phyloP scores from a whole-genome alignment of 2,797 vertebrate species.

The Lepidocolaptes lacrymiger region DNA sequence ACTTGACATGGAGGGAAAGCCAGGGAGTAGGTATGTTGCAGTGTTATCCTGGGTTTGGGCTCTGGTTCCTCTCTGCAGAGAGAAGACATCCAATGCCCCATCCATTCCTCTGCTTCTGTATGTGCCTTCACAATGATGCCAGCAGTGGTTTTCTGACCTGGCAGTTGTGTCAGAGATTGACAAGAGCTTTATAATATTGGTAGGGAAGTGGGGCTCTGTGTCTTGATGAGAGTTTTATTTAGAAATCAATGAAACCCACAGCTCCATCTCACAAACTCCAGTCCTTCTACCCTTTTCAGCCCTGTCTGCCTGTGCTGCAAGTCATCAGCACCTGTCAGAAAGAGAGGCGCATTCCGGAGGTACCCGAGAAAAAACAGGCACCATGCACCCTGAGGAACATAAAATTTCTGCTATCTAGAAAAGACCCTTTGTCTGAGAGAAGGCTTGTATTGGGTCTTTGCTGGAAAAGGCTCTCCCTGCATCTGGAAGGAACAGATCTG shows the following conservation, averaged over 20 bases:
- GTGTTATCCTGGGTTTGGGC: background rate
- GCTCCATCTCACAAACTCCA: background rate
- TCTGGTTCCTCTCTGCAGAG: background rate
- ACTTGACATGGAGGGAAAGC: background rate
- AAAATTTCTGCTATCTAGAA: background rate
- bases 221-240: constrained; percentile 36
- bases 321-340: background rate
- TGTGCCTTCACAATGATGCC: background rate
- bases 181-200: constrained; percentile 22
- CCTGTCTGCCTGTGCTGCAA: background rate
- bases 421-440: background rate
- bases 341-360: background rate
- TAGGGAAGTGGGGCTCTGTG: background rate
- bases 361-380: background rate
- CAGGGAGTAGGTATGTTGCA: fast-evolving
- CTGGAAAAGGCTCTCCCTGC: background rate
- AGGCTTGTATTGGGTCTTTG: background rate
- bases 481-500: background rate
- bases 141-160: background rate
- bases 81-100: background rate
- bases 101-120: background rate
- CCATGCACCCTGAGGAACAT: background rate
- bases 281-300: background rate
- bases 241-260: constrained; percentile 35
- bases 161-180: constrained; percentile 19